Percentiles rank a stretch among this genome's conserved stretches.
phyloP scores from a whole-genome alignment of 2,113 vertebrate genomes.

The human region DNA sequence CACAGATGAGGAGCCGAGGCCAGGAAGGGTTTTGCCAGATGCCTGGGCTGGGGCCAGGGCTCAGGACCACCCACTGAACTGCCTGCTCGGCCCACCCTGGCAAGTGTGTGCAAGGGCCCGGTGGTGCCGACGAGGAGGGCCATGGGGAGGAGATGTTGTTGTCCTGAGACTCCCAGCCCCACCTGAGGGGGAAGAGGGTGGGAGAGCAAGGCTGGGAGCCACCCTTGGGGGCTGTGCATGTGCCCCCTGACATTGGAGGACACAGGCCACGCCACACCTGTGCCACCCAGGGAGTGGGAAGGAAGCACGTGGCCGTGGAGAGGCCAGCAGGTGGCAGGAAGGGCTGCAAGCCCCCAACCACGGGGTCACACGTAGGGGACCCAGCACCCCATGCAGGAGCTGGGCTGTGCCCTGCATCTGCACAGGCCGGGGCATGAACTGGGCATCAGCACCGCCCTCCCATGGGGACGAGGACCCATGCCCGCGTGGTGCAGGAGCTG shows the following conservation, averaged over 20 bases:
- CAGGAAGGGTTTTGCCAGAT: not conserved
- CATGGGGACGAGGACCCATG: not conserved
- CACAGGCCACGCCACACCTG: not conserved
- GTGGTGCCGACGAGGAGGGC: not conserved
- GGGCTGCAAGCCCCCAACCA: no score
- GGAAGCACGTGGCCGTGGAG: not conserved
- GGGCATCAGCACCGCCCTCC: fast-evolving
- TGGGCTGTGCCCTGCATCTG: not conserved
- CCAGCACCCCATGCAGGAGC: no score
- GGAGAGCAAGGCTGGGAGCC: not conserved
- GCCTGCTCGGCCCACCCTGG: fast-evolving
- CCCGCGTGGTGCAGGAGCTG: not conserved
- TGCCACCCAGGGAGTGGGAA: not conserved
- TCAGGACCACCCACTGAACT: fast-evolving
- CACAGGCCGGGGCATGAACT: no score
- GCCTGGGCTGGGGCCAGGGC: not conserved
- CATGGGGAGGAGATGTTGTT: not conserved
- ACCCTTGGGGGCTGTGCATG: not conserved
- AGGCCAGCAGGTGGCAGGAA: not conserved
- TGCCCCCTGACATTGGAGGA: no score
- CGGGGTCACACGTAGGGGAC: not conserved
- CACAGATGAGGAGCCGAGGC: not conserved
- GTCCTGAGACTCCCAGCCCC: not conserved
- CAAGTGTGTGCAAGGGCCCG: not conserved
- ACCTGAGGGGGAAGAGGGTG: not conserved